phyloP scores from a whole-genome alignment of 2,888 invertebrate genomes.

The Microctonus brassicae region DNA sequence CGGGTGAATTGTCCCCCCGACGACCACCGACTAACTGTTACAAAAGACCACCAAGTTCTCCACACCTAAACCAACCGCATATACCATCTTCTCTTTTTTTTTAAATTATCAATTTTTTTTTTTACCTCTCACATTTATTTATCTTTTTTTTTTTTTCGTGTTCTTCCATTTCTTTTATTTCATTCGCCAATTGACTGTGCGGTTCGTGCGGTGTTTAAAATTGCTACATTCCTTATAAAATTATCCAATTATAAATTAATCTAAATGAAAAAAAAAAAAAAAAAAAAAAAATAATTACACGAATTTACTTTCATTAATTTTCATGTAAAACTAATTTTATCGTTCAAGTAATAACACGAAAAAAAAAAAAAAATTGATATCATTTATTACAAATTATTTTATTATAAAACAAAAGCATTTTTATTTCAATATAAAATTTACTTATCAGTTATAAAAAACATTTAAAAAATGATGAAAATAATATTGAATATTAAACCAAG shows the following conservation, averaged over 20 bases:
- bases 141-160: background rate
- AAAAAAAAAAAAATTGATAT: too few relatives aligned
- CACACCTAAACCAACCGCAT: constrained; percentile 21
- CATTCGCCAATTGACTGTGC: background rate
- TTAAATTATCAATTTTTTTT: background rate
- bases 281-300: too few relatives aligned
- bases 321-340: too few relatives aligned
- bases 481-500: too few relatives aligned
- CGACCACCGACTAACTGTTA: constrained; percentile 57
- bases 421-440: too few relatives aligned
- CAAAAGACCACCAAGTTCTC: constrained; percentile 47
- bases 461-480: too few relatives aligned
- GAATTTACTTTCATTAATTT: too few relatives aligned
- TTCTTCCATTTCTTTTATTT: background rate
- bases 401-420: too few relatives aligned
- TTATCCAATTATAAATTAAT: background rate
- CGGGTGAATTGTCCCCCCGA: constrained; percentile 48
- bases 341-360: too few relatives aligned
- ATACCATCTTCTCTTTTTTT: background rate
- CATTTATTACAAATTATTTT: too few relatives aligned
- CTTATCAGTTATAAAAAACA: too few relatives aligned
- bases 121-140: background rate
- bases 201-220: background rate
- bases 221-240: background rate
- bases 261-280: too few relatives aligned